Conservation (phyloP, 2,113 vertebrate genomes). For the Pelusios castaneus region DNA sequence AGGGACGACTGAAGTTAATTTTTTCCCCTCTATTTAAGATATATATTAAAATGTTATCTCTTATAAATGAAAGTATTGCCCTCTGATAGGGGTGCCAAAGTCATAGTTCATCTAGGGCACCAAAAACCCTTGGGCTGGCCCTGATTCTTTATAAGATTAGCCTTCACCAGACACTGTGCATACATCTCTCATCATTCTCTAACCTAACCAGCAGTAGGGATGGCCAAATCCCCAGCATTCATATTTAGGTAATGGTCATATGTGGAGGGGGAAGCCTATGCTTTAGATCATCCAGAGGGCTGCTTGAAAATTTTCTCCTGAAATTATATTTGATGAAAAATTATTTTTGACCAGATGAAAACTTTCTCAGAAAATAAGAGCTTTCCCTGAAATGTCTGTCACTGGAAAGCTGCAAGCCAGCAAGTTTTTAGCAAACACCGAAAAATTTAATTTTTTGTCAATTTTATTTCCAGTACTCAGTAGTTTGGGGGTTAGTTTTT, state of each 20-base stretch:
- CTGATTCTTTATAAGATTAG: neutral
- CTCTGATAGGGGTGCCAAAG: too few relatives aligned
- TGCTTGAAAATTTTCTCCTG: neutral
- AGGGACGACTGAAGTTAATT: too few relatives aligned
- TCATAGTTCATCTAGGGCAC: too few relatives aligned
- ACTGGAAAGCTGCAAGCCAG: neutral
- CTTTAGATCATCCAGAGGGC: neutral
- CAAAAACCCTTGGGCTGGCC: too few relatives aligned
- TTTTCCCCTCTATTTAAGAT: too few relatives aligned
- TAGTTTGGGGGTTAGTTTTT: neutral
- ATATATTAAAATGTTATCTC: too few relatives aligned
- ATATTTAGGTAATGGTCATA: neutral
- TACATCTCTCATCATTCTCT: neutral
- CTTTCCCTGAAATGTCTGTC: neutral
- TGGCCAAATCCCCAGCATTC: neutral
- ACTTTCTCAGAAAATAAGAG: neutral
- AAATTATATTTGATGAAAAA: neutral
- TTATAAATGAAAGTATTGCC: too few relatives aligned
- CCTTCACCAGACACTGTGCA: neutral
- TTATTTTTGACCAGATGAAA: neutral
- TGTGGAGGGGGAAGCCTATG: neutral
- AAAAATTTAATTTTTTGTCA: neutral
- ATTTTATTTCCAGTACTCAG: neutral
- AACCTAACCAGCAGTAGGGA: neutral
- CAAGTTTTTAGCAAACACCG: neutral